Percentiles rank a stretch among this genome's conserved stretches.
Evolutionary conservation across 2,797 vertebrate genomes (phyloP).

Genomic region (Botia kubotai): DNA sequence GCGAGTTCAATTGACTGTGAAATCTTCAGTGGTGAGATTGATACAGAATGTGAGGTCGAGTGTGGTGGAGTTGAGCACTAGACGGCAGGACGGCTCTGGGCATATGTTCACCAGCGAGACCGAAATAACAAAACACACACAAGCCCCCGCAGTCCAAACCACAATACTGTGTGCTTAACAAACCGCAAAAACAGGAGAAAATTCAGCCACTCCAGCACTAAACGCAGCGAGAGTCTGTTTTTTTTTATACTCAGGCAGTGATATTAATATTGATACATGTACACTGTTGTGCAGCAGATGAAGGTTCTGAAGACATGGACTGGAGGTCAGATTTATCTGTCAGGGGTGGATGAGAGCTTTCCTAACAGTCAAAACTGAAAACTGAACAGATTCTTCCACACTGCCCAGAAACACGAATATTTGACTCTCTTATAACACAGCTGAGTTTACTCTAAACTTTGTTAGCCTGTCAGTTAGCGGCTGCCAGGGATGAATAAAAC

Average conservation of each 20-base stretch:
- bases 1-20: conserved; percentile 63
- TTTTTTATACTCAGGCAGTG: conserved; percentile 6
- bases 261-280: conserved; percentile 2
- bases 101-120: conserved; percentile 58
- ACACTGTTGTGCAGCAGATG: background rate
- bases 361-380: conserved; percentile 30
- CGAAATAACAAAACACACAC: conserved; percentile 49
- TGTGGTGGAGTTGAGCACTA: conserved; percentile 48
- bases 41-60: conserved; percentile 61
- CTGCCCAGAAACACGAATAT: background rate
- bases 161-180: conserved; percentile 58
- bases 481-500: conserved; percentile 12
- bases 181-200: conserved; percentile 49
- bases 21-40: conserved; percentile 58
- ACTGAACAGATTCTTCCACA: conserved; percentile 20
- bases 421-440: background rate
- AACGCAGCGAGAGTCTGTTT: conserved; percentile 8
- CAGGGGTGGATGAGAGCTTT: conserved; percentile 40
- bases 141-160: conserved; percentile 37
- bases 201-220: conserved; percentile 40
- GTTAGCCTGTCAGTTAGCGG: conserved; percentile 16
- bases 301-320: conserved; percentile 35
- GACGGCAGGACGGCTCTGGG: conserved; percentile 48
- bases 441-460: conserved; percentile 21
- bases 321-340: conserved; percentile 37